These are phyloP conservation scores for Stenchaetothrips biformis DNA, from an alignment of 2,888 invertebrate species.

Conservation along the genomic window DNA sequence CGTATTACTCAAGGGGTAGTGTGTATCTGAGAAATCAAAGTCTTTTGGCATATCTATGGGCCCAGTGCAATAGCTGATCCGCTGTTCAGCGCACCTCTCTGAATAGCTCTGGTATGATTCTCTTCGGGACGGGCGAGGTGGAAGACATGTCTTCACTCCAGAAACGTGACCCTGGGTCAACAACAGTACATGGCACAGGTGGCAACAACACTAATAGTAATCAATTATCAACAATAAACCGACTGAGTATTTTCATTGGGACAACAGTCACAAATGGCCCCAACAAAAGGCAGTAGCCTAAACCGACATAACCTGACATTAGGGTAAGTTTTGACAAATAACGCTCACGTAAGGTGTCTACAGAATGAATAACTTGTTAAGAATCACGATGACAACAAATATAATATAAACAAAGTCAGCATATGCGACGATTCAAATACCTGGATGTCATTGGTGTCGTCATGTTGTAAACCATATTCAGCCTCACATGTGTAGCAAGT, in stretches of 20 bases:
- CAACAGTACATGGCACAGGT: no score
- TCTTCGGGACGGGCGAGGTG: background rate
- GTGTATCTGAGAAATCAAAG: background rate
- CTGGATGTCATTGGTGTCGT: conserved; percentile 43
- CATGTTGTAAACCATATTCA: conserved; percentile 53
- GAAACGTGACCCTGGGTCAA: background rate
- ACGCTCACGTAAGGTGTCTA: no score
- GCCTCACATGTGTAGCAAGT: conserved; percentile 84
- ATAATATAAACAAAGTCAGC: no score
- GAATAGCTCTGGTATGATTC: background rate
- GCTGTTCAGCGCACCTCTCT: background rate
- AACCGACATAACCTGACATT: no score
- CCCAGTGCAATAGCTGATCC: background rate
- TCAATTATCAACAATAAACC: no score
- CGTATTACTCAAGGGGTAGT: background rate
- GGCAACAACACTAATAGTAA: no score
- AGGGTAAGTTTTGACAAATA: no score
- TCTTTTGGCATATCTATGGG: background rate
- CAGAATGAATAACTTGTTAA: no score
- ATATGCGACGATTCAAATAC: background rate
- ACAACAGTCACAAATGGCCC: no score
- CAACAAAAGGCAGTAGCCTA: no score
- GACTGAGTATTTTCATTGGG: no score
- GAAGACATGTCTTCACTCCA: background rate
- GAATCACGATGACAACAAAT: no score